Conservation (phyloP, 1,140 invertebrate species). For the Dinothrombium tinctorium region DNA sequence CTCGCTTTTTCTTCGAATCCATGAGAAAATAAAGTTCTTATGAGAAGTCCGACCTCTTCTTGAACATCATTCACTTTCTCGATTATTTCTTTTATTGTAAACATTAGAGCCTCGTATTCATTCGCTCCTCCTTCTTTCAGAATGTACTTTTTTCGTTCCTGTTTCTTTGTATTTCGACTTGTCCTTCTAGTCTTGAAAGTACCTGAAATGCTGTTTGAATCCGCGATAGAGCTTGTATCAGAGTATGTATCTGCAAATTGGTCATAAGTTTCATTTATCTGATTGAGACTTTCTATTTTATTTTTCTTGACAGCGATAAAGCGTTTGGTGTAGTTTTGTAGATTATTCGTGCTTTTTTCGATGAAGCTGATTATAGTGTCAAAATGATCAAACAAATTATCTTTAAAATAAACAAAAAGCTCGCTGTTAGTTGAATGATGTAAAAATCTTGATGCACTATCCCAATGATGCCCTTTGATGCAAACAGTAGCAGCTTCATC, state of each 20-base stretch:
- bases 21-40: conserved; percentile 1
- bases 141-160: conserved; percentile 51
- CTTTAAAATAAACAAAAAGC: conserved; percentile 35
- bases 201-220: neutral
- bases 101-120: conserved; percentile 65
- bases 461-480: conserved; percentile 36
- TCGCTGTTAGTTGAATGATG: conserved; percentile 6
- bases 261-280: neutral
- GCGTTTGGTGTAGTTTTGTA: conserved; percentile 33
- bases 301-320: conserved; percentile 33
- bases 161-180: conserved; percentile 21
- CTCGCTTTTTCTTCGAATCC: conserved; percentile 3
- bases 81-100: conserved; percentile 33
- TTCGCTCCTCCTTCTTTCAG: conserved; percentile 65
- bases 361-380: conserved; percentile 24
- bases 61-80: conserved; percentile 11
- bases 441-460: conserved; percentile 32
- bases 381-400: conserved; percentile 28
- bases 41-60: conserved; percentile 6
- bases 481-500: conserved; percentile 34
- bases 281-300: conserved; percentile 19
- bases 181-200: neutral
- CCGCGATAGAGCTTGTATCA: conserved; percentile 2
- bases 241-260: conserved; percentile 9
- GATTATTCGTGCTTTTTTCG: conserved; percentile 26